Evolutionary conservation across 1,140 invertebrate genomes (phyloP), one percentile per base, ranked within the genome.

Genomic region (Mycetomoellerius zeteki): DNA sequence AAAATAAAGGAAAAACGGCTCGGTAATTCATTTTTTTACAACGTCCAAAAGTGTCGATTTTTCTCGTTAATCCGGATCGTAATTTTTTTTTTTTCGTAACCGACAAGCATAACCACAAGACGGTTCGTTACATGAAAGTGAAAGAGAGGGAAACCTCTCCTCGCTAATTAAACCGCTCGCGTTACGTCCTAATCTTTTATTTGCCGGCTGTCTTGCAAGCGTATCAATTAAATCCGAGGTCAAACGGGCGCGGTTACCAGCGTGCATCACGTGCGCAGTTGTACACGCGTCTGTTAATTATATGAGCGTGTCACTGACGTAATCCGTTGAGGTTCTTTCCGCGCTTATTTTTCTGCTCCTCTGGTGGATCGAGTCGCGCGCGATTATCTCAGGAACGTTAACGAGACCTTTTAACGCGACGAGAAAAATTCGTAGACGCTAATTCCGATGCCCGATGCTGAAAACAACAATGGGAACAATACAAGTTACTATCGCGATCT

Each of bases 211-310:
- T 60, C 37, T 84, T 60, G 91, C 91, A 88, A 87, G 91, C 89
- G 91, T 92, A 92, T 92, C 91, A 92, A 93, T 93, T 93, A 93
- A 89, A 84, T 75, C 69, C 69, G 54, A 60, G 72, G 72, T 75
- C 89, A 52, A 78, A 65, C 47, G 71, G 47, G 43, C 69, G 81
- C 82, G 54, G 37, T 54, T 64, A 76, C 58, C 50, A 21, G 27
- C 67, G 21, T 50, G 24, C 60, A 47, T 62, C 5, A 52, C 33
- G 16, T 8, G 50, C 58, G 47, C 64, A 24, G 1, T 21, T 37
- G 58, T 43, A 24, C 52, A 43, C 52, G 33, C 80, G 52, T 24
- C 71, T 71, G 67, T 84, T 84, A 84, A 84, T 84, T 84, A 84
- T 84, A 84, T 60, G 37, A 60, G 56, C 43, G 27, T 62, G 56